Evolutionary conservation across 2,113 vertebrate species (phyloP).

Genomic region (Columba livia): DNA sequence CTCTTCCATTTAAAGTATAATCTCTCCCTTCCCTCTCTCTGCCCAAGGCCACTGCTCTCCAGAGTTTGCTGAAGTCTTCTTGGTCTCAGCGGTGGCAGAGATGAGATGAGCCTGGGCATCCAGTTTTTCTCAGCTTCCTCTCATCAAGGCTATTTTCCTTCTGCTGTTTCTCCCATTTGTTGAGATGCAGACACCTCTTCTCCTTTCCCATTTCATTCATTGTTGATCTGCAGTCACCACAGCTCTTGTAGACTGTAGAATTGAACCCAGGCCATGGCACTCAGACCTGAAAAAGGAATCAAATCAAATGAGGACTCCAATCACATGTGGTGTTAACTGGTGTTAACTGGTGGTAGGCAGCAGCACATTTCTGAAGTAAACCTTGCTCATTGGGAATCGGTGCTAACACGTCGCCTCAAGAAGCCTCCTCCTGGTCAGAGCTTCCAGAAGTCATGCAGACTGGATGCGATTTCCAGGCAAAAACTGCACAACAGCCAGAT

Average conservation of each 20-base stretch:
- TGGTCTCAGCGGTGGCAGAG: neutral
- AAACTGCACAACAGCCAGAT: neutral
- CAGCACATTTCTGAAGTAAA: neutral
- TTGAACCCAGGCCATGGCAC: fast-evolving
- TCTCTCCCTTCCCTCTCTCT: fast-evolving
- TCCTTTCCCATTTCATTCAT: neutral
- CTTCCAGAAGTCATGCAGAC: neutral
- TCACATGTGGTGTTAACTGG: neutral
- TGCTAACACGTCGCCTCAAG: neutral
- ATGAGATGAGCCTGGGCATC: neutral
- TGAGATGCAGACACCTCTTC: neutral
- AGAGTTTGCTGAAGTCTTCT: neutral
- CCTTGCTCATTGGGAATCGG: neutral
- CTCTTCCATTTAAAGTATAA: neutral
- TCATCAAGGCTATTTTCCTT: neutral
- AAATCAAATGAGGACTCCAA: neutral
- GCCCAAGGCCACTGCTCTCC: neutral
- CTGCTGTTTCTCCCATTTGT: neutral
- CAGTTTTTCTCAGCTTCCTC: neutral
- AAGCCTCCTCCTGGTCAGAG: neutral
- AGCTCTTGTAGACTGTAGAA: neutral
- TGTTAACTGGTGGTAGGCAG: neutral
- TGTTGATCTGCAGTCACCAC: neutral
- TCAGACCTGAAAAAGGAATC: neutral
- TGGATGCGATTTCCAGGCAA: neutral